Evolutionary conservation across 37 sponge, comb jelly and placozoan genomes (phyloP).

Genomic region (Axinella damicornis): DNA sequence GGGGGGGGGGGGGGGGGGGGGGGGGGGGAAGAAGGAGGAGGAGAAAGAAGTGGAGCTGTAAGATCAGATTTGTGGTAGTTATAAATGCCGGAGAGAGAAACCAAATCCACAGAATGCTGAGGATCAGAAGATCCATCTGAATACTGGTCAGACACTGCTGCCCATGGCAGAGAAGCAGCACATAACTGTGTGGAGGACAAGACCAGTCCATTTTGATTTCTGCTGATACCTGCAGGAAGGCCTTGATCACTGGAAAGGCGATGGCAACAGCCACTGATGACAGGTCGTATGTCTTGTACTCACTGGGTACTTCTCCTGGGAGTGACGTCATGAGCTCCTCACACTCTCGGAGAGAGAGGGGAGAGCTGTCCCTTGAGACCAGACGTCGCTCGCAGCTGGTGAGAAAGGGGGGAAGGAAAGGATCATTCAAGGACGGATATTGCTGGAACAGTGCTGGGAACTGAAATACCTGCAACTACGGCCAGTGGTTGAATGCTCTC

Average conservation of each 20-base stretch:
- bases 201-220: too few species aligned
- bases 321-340: slow-evolving; percentile 68
- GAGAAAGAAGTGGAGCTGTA: too few species aligned
- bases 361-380: not conserved
- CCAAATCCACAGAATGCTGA: too few species aligned
- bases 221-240: slow-evolving; percentile 13
- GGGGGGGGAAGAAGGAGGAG: too few species aligned
- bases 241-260: slow-evolving; percentile 76
- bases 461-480: too few species aligned
- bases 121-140: too few species aligned
- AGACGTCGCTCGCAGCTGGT: slow-evolving; percentile 36
- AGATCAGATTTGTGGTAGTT: too few species aligned
- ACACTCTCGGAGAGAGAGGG: slow-evolving; percentile 83
- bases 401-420: not conserved
- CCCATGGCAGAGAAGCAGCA: too few species aligned
- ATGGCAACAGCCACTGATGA: slow-evolving; percentile 82
- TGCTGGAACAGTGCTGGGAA: not conserved
- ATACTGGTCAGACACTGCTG: too few species aligned
- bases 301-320: slow-evolving; percentile 75
- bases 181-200: too few species aligned
- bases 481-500: not conserved
- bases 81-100: too few species aligned
- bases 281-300: slow-evolving; percentile 79
- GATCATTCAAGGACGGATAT: not conserved
- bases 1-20: too few species aligned